Percentiles rank a stretch among this genome's conserved stretches.
phyloP scores from a whole-genome alignment of 2,113 vertebrate species.

The Cochlearius cochlearius region DNA sequence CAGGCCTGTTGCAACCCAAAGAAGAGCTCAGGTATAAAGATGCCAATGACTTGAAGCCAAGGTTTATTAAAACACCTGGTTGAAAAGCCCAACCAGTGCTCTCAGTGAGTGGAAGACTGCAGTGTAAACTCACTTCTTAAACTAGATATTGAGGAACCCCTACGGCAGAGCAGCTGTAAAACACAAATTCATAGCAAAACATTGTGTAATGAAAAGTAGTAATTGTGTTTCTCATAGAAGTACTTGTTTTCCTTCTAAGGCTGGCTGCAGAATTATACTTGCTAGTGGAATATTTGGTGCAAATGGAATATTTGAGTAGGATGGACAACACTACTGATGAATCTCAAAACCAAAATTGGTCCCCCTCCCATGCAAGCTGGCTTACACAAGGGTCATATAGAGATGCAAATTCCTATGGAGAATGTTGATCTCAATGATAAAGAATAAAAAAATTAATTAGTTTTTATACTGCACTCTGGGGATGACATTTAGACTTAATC shows the following conservation, averaged over 20 bases:
- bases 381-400: slow-evolving; percentile 48
- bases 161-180: background rate
- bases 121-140: background rate
- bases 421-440: slow-evolving; percentile 26
- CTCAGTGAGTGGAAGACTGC: background rate
- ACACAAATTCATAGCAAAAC: background rate
- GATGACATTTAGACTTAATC: slow-evolving; percentile 52
- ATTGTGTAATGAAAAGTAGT: background rate
- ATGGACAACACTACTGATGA: background rate
- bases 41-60: background rate
- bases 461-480: slow-evolving; percentile 35
- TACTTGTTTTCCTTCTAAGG: background rate
- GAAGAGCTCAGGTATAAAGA: background rate
- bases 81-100: background rate
- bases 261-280: background rate
- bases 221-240: background rate
- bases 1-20: background rate
- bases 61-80: background rate
- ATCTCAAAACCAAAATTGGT: slow-evolving; percentile 1
- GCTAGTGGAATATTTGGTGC: background rate
- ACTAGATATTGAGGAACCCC: background rate
- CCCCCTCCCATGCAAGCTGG: slow-evolving; percentile 44
- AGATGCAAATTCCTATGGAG: slow-evolving; percentile 50
- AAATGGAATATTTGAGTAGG: background rate
- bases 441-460: slow-evolving; percentile 61